Evolutionary conservation across 2,888 invertebrate species (phyloP).

Genomic region (Lasioglossum calceatum): DNA sequence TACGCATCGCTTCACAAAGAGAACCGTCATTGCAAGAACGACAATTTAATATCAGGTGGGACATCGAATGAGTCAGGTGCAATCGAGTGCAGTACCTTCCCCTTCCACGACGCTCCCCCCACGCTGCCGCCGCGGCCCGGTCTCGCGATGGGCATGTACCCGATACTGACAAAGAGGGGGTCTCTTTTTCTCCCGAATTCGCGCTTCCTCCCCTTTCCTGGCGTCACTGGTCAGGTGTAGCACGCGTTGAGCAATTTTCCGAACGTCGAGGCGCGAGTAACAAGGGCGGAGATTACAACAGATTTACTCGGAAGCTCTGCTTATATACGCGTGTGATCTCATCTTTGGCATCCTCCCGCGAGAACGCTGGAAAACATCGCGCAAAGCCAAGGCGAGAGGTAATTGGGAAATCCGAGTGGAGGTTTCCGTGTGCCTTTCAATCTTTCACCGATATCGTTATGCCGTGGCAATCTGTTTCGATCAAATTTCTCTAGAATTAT

Average conservation of each 20-base stretch:
- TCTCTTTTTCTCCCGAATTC: no score
- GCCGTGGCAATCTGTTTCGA: no score
- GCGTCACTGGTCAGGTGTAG: not conserved
- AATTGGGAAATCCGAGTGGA: slow-evolving; percentile 10
- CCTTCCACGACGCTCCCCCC: no score
- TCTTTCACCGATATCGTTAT: no score
- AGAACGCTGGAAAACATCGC: slow-evolving; percentile 37
- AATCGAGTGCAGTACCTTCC: no score
- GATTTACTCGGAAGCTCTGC: slow-evolving; percentile 54
- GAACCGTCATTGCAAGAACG: no score
- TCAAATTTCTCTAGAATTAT: no score
- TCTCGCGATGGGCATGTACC: no score
- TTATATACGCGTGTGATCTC: slow-evolving; percentile 58
- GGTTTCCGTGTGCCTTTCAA: not conserved
- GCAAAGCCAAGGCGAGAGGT: not conserved
- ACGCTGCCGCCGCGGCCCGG: no score
- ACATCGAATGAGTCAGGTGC: not conserved
- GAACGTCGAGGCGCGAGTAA: slow-evolving; percentile 25
- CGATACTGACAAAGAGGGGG: no score
- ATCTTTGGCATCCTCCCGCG: slow-evolving; percentile 53
- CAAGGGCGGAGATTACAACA: slow-evolving; percentile 46
- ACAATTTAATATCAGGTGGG: not conserved
- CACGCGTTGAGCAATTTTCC: slow-evolving; percentile 42
- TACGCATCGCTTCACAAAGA: no score
- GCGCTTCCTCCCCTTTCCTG: no score